Evolutionary conservation across 2,888 invertebrate species (phyloP), one percentile per base, ranked within the genome.

Genomic region (Hydrotaea cyrtoneurina): DNA sequence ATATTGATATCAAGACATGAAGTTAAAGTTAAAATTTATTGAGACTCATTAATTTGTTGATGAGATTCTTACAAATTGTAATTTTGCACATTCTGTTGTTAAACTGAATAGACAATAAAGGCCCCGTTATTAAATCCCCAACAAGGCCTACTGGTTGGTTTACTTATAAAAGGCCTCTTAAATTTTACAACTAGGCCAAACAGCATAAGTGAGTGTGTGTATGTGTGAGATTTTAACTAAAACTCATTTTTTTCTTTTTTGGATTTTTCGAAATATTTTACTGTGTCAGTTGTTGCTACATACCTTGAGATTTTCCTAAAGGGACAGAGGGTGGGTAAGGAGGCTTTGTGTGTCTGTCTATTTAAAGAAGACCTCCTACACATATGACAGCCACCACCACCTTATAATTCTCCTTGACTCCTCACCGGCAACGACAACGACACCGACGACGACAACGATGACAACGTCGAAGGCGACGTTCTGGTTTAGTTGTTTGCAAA

Each of bases 401-500:
- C 15, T 43, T 43, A 10, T 43, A 10, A 2, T 43, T 15, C 43
- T 43, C 43, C 15, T 15, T 43, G 43, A 31, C 31, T 43, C 43
- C 43, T 43, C 43, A 15, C 15, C 43, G 43, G 10, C 43, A 13
- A 43, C 43, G 10, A 43, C 43, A 2, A 43, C 43, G 7, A 31
- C 7, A 31, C 31, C 31, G 31, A 31, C 31, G 31, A 31, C 31
- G 7, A 31, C 7, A 7, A 31, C 7, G 31, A 31, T 7, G 7
- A 7, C 31, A 31, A 31, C 31, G 31, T 2, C 31, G 31, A 31
- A 15, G 59, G 59, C 26, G 13, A 23, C 59, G 59, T 26, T 59
- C 59, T 59, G n/a, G 26, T 59, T 59, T 59, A 59, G 59, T 11
- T 26, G n/a, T 59, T 15, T 1, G 26, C 59, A 15, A 59, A 59